Percentiles rank a stretch among this genome's conserved stretches.
Evolutionary conservation across 1,140 invertebrate species (phyloP).

Genomic region (Thrips palmi): DNA sequence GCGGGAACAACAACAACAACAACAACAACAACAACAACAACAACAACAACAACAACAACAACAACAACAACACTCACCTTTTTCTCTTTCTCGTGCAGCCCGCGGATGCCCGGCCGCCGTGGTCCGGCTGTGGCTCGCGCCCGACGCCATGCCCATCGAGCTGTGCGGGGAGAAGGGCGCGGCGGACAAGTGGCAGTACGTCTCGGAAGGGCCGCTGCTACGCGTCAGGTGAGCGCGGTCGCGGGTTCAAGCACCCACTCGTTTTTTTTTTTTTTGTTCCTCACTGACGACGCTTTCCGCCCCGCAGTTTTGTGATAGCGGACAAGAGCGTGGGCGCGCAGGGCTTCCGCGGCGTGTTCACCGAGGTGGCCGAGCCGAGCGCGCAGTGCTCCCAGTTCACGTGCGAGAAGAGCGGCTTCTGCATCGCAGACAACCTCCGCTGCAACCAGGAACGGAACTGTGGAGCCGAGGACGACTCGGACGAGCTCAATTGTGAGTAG

Average conservation of each 20-base stretch:
- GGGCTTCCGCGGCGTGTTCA: slow-evolving; percentile 79
- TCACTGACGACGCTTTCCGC: too few species aligned
- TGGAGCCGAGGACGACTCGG: slow-evolving; percentile 54
- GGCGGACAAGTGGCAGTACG: slow-evolving; percentile 55
- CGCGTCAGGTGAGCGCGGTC: neutral
- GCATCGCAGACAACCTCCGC: slow-evolving; percentile 54
- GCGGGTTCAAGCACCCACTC: neutral
- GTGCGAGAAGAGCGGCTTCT: slow-evolving; percentile 49
- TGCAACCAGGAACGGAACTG: slow-evolving; percentile 69
- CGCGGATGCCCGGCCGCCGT: slow-evolving; percentile 80
- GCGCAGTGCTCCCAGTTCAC: slow-evolving; percentile 36
- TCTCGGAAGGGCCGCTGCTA: slow-evolving; percentile 37
- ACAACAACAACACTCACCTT: neutral
- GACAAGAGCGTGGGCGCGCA: slow-evolving; percentile 63
- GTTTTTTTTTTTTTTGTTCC: slow-evolving; percentile 17
- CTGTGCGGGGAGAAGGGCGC: slow-evolving; percentile 67
- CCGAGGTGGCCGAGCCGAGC: slow-evolving; percentile 47
- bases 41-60: neutral
- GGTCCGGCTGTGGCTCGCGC: slow-evolving; percentile 66
- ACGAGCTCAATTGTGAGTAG: slow-evolving; percentile 60
- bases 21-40: neutral
- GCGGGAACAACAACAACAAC: neutral
- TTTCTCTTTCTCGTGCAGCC: slow-evolving; percentile 30
- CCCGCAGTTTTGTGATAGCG: slow-evolving; percentile 65
- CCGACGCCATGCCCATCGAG: slow-evolving; percentile 57